Percentiles rank a stretch among this genome's conserved stretches.
These are phyloP conservation scores for Enteromius viviparus DNA, from an alignment of 2,797 vertebrate species.

Conservation along the genomic window DNA sequence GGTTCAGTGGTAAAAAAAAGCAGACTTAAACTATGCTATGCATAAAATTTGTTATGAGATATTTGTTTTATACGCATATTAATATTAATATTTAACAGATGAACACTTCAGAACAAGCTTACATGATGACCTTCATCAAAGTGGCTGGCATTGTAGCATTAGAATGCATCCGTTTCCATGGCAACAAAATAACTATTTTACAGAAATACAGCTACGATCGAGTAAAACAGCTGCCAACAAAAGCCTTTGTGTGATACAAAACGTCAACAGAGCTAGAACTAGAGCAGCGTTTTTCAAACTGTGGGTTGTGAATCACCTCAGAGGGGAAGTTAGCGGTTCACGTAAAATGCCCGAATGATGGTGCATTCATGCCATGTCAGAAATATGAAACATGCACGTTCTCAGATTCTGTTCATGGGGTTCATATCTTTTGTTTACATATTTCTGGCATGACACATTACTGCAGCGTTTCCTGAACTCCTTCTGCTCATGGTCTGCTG, in stretches of 20 bases:
- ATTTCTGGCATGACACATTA: background rate
- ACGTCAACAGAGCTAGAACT: background rate
- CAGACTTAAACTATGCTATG: background rate
- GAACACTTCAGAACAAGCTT: constrained; percentile 1
- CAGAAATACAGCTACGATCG: background rate
- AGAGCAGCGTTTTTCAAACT: background rate
- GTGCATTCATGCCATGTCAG: background rate
- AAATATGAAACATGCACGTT: background rate
- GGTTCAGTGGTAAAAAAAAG: no score
- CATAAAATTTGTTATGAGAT: background rate
- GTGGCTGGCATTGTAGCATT: background rate
- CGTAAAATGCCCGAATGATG: background rate
- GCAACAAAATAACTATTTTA: background rate
- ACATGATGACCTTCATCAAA: constrained; percentile 24
- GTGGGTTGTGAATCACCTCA: background rate
- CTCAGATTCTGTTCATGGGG: background rate
- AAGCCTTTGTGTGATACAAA: background rate
- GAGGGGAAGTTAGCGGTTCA: background rate
- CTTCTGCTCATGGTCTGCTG: background rate
- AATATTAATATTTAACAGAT: background rate
- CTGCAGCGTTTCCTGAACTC: background rate
- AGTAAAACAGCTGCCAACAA: background rate
- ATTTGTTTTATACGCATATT: background rate
- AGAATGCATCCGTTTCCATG: background rate
- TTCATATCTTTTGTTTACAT: background rate